phyloP scores from a whole-genome alignment of 1,140 invertebrate genomes.

The Apocrypta bakeri region DNA sequence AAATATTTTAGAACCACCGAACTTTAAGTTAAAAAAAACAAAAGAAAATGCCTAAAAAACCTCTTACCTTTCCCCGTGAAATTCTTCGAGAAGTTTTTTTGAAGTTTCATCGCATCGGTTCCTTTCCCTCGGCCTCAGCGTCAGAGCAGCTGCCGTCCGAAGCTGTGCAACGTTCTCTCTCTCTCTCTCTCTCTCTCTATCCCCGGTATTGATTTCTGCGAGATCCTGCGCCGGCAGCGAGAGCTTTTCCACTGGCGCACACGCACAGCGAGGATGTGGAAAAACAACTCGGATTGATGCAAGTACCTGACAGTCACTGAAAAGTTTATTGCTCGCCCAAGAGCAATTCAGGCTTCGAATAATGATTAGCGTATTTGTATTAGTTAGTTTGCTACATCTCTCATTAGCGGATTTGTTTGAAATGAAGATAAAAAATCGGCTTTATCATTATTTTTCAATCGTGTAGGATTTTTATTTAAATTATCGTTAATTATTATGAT shows the following conservation, averaged over 20 bases:
- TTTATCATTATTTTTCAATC: too few relatives aligned
- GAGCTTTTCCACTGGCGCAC: slow-evolving; percentile 50
- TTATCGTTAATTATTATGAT: too few relatives aligned
- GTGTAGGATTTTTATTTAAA: too few relatives aligned
- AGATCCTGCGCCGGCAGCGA: slow-evolving; percentile 11
- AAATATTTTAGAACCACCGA: too few relatives aligned
- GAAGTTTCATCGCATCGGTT: background rate
- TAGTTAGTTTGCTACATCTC: too few relatives aligned
- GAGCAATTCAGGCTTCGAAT: too few relatives aligned
- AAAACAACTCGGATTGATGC: background rate
- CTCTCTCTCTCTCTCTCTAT: slow-evolving; percentile 11
- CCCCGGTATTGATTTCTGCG: slow-evolving; percentile 36
- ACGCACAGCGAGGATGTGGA: slow-evolving; percentile 53
- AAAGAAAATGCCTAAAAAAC: background rate
- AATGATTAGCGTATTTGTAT: too few relatives aligned
- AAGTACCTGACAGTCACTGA: too few relatives aligned
- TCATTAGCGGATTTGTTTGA: too few relatives aligned
- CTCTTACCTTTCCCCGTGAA: background rate
- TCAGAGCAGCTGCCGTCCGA: background rate
- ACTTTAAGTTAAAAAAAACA: too few relatives aligned
- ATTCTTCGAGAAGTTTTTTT: background rate
- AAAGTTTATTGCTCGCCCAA: too few relatives aligned
- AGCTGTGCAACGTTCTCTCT: background rate
- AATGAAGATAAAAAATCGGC: too few relatives aligned
- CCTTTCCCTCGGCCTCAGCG: background rate